Evolutionary conservation across 2,888 invertebrate genomes (phyloP).

Genomic region (Polydesmus complanatus): DNA sequence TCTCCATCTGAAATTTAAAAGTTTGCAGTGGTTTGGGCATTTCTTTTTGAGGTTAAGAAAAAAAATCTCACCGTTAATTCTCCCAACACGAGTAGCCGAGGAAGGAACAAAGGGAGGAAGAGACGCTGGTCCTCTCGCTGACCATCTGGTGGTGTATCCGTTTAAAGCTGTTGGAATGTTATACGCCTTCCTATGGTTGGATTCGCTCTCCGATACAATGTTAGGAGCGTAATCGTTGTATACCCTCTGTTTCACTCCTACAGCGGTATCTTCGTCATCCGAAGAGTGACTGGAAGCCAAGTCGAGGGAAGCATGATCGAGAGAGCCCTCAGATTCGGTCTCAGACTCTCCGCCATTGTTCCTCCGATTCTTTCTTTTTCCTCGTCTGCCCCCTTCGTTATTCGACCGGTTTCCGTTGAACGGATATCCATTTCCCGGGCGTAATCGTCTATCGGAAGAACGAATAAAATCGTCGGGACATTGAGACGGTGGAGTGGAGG

Average conservation of each 20-base stretch:
- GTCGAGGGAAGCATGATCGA: conserved; percentile 42
- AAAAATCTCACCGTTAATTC: no score
- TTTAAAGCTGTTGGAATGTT: conserved; percentile 12
- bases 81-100: neutral
- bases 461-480: conserved; percentile 13
- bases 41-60: no score
- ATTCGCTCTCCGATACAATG: conserved; percentile 1
- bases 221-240: conserved; percentile 10
- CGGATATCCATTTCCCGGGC: neutral
- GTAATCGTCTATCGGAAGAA: neutral
- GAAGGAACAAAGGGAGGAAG: conserved; percentile 11
- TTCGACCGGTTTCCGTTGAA: neutral
- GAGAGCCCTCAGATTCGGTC: conserved; percentile 47
- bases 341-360: conserved; percentile 46
- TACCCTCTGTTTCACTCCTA: conserved; percentile 1
- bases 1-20: conserved; percentile 18
- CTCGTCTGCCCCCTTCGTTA: neutral
- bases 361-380: neutral
- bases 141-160: conserved; percentile 17
- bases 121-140: conserved; percentile 16
- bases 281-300: conserved; percentile 91
- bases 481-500: conserved; percentile 27
- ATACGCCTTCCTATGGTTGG: neutral
- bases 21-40: no score
- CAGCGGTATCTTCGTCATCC: conserved; percentile 54